Evolutionary conservation across 2,888 invertebrate species (phyloP).

Genomic region (Lobophora halterata): DNA sequence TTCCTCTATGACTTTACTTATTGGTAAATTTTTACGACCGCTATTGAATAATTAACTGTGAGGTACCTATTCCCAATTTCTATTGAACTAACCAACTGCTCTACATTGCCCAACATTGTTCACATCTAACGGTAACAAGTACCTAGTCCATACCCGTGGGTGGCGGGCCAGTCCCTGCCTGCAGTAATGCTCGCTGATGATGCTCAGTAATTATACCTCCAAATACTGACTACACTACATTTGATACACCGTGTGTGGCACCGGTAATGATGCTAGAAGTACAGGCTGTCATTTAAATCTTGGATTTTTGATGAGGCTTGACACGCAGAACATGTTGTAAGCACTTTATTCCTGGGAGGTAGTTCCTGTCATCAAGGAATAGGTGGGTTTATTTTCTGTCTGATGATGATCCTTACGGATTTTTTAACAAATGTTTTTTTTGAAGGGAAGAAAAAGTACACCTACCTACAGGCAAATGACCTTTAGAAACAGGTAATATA

Average conservation of each 20-base stretch:
- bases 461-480: no score
- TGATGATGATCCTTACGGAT: no score
- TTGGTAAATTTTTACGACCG: no score
- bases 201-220: constrained; percentile 64
- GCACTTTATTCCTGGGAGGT: no score
- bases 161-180: constrained; percentile 53
- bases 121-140: constrained; percentile 20
- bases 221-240: constrained; percentile 61
- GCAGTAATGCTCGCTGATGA: constrained; percentile 67
- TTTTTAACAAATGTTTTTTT: no score
- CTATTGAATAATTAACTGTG: background rate
- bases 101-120: constrained; percentile 25
- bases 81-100: background rate
- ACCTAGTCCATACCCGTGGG: constrained; percentile 42
- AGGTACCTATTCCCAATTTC: background rate
- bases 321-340: constrained; percentile 4
- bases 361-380: no score
- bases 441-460: no score
- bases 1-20: no score
- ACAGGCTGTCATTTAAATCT: constrained; percentile 17
- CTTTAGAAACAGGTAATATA: no score
- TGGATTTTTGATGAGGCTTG: constrained; percentile 11
- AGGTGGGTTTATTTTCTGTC: no score
- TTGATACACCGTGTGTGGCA: constrained; percentile 64
- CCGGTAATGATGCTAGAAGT: constrained; percentile 24